phyloP scores from a whole-genome alignment of 2,888 invertebrate species.

The Microplitis deprimator region DNA sequence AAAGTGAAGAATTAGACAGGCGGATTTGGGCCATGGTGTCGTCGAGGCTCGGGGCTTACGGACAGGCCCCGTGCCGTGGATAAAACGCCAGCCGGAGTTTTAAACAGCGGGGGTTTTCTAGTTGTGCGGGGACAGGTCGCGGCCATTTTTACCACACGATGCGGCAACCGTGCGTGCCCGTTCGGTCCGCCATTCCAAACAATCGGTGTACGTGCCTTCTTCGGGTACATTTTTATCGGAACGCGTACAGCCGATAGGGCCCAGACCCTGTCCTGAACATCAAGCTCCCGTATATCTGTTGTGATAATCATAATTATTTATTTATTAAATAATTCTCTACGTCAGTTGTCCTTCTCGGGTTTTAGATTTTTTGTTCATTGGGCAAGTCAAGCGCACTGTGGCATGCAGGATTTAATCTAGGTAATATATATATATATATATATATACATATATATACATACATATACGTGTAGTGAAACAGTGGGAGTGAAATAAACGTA shows the following conservation, averaged over 20 bases:
- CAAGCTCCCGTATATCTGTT: neutral
- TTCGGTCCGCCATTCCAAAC: conserved; percentile 81
- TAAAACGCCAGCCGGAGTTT: conserved; percentile 24
- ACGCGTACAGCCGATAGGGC: conserved; percentile 33
- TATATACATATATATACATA: neutral
- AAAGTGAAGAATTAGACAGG: conserved; percentile 37
- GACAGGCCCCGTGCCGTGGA: conserved; percentile 2
- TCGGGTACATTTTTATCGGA: conserved; percentile 75
- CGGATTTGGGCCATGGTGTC: conserved; percentile 28
- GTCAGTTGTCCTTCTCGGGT: neutral
- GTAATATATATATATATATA: conserved; percentile 1
- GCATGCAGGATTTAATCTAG: neutral
- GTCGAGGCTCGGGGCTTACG: conserved; percentile 16
- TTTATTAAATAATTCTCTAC: neutral
- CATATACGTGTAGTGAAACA: conserved; percentile 2
- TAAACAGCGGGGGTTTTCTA: conserved; percentile 41
- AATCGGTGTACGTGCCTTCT: conserved; percentile 74
- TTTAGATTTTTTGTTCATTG: neutral
- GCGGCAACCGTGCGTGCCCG: conserved; percentile 79
- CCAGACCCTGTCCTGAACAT: conserved; percentile 42
- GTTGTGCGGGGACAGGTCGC: conserved; percentile 61
- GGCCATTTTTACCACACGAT: conserved; percentile 82
- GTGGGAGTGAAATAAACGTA: conserved; percentile 33
- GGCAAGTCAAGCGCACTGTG: neutral
- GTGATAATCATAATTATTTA: neutral